Evolutionary conservation across 2,888 invertebrate species (phyloP), one percentile per base, ranked within the genome.

Genomic region (Drosophila algonquin): DNA sequence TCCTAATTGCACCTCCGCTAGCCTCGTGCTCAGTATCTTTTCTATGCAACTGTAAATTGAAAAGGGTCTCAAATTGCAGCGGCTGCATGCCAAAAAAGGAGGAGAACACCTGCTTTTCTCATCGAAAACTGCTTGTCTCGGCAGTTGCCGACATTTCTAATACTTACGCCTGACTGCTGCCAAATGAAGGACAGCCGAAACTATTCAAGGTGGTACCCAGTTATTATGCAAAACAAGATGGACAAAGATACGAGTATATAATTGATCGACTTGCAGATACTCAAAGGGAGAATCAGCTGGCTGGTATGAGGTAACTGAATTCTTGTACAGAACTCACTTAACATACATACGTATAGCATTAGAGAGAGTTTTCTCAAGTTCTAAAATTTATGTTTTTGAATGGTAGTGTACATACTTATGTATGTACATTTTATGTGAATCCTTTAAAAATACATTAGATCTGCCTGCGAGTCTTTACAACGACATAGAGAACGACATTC

Each of bases 1-100:
- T 59, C 73, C 64, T 84, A 81, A 84, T 82, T 81, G 74, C 84
- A 81, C 45, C 67, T 77, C 73, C 72, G 80, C 77, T 76, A 69
- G 70, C 77, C 76, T 56, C 79, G 75, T 63, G 70, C 76, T 74
- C 58, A 24, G 54, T 27, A 48, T 53, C 52, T 18, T 53, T 24
- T 51, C 45, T 64, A 69, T 61, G 50, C 63, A 80, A 77, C 85
- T 73, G 76, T 82, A 82, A 82, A 77, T 73, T 79, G 59, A 67
- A 74, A 75, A 53, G 57, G 56, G 59, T 60, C 82, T 82, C 82
- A 59, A 85, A 82, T 85, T 82, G 77, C 76, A 62, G 60, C 74
- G 65, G 80, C 67, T 54, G 63, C 80, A 80, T 61, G 80, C 76
- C 70, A 60, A 57, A 62, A 35, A 35, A 63, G 59, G 51, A 58